Evolutionary conservation across 2,888 invertebrate genomes (phyloP).

Genomic region (Crossocerus cetratus): DNA sequence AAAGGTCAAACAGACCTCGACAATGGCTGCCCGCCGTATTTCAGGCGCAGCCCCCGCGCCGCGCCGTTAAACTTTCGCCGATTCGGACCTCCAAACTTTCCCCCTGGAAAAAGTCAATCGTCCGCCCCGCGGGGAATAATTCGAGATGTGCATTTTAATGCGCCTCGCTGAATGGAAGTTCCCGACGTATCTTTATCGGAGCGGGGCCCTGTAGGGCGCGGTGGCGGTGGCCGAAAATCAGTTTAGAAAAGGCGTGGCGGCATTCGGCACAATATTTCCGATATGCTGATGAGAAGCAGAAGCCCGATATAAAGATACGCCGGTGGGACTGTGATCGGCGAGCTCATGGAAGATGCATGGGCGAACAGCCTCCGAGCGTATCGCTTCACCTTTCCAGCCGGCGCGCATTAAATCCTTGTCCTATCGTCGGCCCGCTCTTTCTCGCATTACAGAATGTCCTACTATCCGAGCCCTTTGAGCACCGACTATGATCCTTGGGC

Average conservation of each 20-base stretch:
- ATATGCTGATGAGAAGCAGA: conserved; percentile 47
- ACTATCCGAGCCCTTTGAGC: conserved; percentile 20
- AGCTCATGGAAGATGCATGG: conserved; percentile 59
- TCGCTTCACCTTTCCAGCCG: conserved; percentile 46
- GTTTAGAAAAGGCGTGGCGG: conserved; percentile 12
- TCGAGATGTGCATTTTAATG: no score
- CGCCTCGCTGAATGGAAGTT: no score
- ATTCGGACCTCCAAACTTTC: no score
- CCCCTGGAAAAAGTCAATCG: no score
- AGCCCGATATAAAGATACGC: conserved; percentile 46
- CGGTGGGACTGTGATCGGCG: conserved; percentile 46
- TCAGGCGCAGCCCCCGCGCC: no score
- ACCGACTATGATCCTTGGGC: conserved; percentile 20
- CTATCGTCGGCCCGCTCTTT: conserved; percentile 33
- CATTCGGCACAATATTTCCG: conserved; percentile 50
- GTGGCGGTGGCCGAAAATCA: conserved; percentile 2
- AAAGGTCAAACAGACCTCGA: no score
- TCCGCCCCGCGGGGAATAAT: no score
- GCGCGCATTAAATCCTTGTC: conserved; percentile 51
- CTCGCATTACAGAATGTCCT: conserved; percentile 32
- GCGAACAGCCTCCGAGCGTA: conserved; percentile 32
- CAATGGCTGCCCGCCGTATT: no score
- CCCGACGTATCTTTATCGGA: not conserved
- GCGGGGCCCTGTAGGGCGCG: not conserved
- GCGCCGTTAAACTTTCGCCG: no score